Percentiles rank a stretch among this genome's conserved stretches.
Evolutionary conservation across 2,888 invertebrate species (phyloP).

Genomic region (Aproaerema taeniolella): DNA sequence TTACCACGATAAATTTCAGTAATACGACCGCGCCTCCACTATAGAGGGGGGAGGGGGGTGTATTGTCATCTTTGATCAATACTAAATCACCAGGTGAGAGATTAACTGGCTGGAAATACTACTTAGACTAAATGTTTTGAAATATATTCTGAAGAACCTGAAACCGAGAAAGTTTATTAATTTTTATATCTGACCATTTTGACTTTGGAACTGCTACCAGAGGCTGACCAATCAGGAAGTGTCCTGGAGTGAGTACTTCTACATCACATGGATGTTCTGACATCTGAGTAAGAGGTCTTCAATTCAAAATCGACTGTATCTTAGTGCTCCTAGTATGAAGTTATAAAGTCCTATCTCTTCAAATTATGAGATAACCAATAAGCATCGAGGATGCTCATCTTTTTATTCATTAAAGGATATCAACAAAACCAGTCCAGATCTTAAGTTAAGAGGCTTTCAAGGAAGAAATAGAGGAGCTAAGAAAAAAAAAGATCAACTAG

Average conservation of each 20-base stretch:
- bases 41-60: background rate
- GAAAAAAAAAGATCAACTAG: too few relatives aligned
- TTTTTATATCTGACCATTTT: background rate
- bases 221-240: slow-evolving; percentile 17
- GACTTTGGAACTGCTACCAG: slow-evolving; percentile 6
- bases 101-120: background rate
- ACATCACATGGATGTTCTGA: slow-evolving; percentile 30
- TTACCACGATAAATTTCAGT: background rate
- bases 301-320: slow-evolving; percentile 11
- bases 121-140: slow-evolving; percentile 1
- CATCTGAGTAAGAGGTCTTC: slow-evolving; percentile 14
- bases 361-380: too few relatives aligned
- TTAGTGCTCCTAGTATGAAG: too few relatives aligned
- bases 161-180: background rate
- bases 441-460: too few relatives aligned
- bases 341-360: too few relatives aligned
- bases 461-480: too few relatives aligned
- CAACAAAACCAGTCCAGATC: too few relatives aligned
- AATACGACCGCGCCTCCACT: background rate
- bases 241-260: slow-evolving; percentile 15
- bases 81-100: background rate
- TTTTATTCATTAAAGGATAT: too few relatives aligned
- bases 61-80: background rate
- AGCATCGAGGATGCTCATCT: too few relatives aligned
- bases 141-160: background rate